phyloP scores from a whole-genome alignment of 2,797 vertebrate species.

The Channa striata region DNA sequence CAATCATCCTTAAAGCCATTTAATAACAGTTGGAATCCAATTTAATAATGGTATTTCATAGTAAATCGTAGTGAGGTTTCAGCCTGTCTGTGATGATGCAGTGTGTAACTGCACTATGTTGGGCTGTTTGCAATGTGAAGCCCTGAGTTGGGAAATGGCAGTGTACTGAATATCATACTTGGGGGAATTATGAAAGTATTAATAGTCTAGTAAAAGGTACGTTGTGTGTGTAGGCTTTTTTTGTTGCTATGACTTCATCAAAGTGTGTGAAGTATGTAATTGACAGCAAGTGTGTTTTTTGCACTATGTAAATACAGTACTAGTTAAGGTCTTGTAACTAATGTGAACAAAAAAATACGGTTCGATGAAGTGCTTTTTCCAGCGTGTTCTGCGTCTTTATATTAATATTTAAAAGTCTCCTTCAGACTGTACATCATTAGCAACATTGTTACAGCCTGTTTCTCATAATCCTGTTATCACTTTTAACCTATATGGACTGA shows the following conservation, averaged over 20 bases:
- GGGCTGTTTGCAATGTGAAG: conserved; percentile 71
- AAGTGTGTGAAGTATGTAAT: conserved; percentile 82
- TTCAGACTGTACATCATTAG: conserved; percentile 77
- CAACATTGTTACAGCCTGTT: conserved; percentile 76
- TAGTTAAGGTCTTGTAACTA: conserved; percentile 91
- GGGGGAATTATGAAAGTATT: conserved; percentile 67
- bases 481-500: conserved; percentile 79
- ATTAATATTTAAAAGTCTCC: conserved; percentile 81
- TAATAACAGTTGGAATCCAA: conserved; percentile 68
- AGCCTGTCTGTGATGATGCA: conserved; percentile 30
- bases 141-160: conserved; percentile 34
- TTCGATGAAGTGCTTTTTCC: conserved; percentile 84
- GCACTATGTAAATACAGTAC: conserved; percentile 96
- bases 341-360: conserved; percentile 81
- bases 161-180: conserved; percentile 56
- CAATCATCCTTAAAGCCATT: conserved; percentile 75
- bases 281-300: conserved; percentile 90
- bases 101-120: conserved; percentile 48
- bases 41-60: conserved; percentile 61
- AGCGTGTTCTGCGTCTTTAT: conserved; percentile 81
- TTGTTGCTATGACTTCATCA: conserved; percentile 65
- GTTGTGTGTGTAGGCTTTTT: conserved; percentile 59
- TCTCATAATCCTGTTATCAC: conserved; percentile 81
- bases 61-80: conserved; percentile 47
- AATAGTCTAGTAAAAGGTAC: conserved; percentile 74